phyloP scores from a whole-genome alignment of 2,888 invertebrate species.

The Drosophila mulleri region DNA sequence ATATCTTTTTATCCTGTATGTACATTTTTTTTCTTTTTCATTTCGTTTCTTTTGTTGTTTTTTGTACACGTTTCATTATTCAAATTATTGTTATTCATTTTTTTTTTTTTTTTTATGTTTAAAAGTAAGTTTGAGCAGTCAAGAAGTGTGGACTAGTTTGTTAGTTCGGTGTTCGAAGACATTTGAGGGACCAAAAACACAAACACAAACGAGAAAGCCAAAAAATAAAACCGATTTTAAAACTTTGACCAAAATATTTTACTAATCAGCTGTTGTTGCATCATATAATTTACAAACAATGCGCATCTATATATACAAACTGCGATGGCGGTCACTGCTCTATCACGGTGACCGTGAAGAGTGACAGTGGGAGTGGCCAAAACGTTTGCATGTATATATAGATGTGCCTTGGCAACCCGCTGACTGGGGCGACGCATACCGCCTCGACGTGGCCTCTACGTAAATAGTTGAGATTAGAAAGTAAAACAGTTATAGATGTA shows the following conservation, averaged over 20 bases:
- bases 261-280: constrained; percentile 75
- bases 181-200: constrained; percentile 11
- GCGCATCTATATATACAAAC: constrained; percentile 16
- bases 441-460: constrained; percentile 82
- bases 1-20: constrained; percentile 29
- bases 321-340: background rate
- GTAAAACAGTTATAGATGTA: constrained; percentile 3
- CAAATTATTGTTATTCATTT: constrained; percentile 14
- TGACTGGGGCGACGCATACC: constrained; percentile 75
- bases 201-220: background rate
- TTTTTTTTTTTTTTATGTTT: constrained; percentile 14
- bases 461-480: constrained; percentile 14
- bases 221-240: constrained; percentile 25
- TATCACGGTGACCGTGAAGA: background rate
- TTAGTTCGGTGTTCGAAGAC: constrained; percentile 7
- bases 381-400: constrained; percentile 15
- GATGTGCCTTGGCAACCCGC: constrained; percentile 46
- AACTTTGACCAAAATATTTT: constrained; percentile 83
- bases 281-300: constrained; percentile 10
- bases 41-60: constrained; percentile 4
- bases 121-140: constrained; percentile 26
- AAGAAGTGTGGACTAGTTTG: constrained; percentile 11
- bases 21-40: constrained; percentile 20
- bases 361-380: background rate
- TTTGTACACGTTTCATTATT: constrained; percentile 16